Evolutionary conservation across 2,113 vertebrate genomes (phyloP).

Genomic region (Empidonax traillii): DNA sequence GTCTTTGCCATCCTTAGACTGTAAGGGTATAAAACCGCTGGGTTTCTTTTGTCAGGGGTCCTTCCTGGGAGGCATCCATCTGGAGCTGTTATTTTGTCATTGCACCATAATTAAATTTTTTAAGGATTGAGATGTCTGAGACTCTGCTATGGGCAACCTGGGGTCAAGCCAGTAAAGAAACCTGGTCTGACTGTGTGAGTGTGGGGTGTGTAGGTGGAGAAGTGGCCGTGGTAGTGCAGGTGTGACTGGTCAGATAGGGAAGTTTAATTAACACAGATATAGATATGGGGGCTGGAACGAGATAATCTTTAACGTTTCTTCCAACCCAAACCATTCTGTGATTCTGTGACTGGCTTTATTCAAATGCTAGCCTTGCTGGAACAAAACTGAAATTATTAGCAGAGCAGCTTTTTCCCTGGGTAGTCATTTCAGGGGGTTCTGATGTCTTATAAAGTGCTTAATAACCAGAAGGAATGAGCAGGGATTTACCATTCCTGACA

Average conservation of each 20-base stretch:
- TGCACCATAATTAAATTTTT: background rate
- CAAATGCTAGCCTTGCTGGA: background rate
- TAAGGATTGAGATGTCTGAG: background rate
- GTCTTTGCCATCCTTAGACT: background rate
- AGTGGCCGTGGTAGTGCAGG: rapidly evolving
- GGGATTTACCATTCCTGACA: background rate
- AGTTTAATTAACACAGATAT: background rate
- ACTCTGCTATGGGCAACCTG: background rate
- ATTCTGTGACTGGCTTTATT: background rate
- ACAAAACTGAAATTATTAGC: background rate
- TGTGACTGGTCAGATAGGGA: too few species aligned
- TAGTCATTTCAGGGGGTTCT: background rate
- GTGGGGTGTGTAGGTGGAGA: rapidly evolving
- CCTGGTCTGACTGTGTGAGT: background rate
- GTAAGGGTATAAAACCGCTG: background rate
- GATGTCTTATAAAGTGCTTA: background rate
- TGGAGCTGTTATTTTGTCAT: background rate
- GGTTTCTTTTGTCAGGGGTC: background rate
- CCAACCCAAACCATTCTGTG: rapidly evolving
- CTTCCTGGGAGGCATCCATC: background rate
- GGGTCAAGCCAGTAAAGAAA: rapidly evolving
- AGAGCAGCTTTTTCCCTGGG: background rate
- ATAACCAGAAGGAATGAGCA: background rate
- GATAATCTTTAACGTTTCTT: background rate
- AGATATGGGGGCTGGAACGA: background rate